These are phyloP conservation scores for Aphelocoma californica DNA, from an alignment of 2,797 vertebrate genomes.

Conservation along the genomic window DNA sequence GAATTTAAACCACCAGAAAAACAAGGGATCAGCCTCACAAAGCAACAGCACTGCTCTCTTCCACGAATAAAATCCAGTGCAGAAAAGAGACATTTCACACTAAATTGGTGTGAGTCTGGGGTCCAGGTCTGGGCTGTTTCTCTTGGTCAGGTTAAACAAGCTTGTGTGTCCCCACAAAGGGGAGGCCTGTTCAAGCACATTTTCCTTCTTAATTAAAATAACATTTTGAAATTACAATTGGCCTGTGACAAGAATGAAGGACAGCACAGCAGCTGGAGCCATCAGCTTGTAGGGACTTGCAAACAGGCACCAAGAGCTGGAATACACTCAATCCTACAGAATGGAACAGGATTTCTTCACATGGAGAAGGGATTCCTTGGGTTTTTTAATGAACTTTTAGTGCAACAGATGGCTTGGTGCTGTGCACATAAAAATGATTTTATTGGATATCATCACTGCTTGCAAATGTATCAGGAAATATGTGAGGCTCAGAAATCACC, in stretches of 20 bases:
- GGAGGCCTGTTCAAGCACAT: neutral
- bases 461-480: neutral
- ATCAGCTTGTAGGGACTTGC: conserved; percentile 62
- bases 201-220: conserved; percentile 65
- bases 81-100: neutral
- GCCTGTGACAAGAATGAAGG: conserved; percentile 61
- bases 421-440: neutral
- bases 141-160: accelerated
- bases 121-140: neutral
- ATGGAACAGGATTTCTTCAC: conserved; percentile 30
- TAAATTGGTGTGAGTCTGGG: neutral
- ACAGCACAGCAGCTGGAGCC: conserved; percentile 58
- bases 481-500: neutral
- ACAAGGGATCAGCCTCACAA: neutral
- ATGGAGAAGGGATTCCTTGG: neutral
- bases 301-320: conserved; percentile 56
- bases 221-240: conserved; percentile 66
- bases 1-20: neutral
- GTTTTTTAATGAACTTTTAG: neutral
- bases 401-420: neutral
- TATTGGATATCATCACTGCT: neutral
- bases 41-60: neutral
- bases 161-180: neutral
- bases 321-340: conserved; percentile 10
- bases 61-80: neutral